These are phyloP conservation scores for Palaemon carinicauda DNA, from an alignment of 1,140 invertebrate species.

Conservation along the genomic window DNA sequence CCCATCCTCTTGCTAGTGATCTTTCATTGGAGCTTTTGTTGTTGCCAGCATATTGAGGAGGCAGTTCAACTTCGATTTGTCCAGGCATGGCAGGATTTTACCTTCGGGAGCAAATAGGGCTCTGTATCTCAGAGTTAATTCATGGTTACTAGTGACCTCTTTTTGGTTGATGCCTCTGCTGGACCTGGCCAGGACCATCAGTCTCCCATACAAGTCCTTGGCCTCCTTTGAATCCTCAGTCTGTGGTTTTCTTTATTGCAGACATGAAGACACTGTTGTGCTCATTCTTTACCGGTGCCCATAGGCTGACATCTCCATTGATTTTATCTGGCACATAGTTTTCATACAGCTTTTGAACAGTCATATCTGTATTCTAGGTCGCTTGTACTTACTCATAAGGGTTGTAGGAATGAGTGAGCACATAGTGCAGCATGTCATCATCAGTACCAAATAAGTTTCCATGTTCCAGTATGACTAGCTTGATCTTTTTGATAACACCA, in stretches of 20 bases:
- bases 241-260: not conserved
- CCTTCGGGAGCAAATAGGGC: conserved; percentile 16
- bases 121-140: conserved; percentile 7
- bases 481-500: too few species aligned
- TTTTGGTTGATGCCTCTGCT: conserved; percentile 20
- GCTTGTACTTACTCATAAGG: not conserved
- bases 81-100: not conserved
- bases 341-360: not conserved
- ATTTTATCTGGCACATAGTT: not conserved
- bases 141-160: not conserved
- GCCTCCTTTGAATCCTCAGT: not conserved
- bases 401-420: not conserved
- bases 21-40: not conserved
- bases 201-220: conserved; percentile 3
- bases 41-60: not conserved
- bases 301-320: not conserved
- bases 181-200: conserved; percentile 6
- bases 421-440: not conserved
- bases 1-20: not conserved
- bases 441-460: too few species aligned
- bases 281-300: not conserved
- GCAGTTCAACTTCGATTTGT: conserved; percentile 1
- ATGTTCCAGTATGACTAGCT: too few species aligned
- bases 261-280: not conserved
- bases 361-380: too few species aligned